Conservation (phyloP, 2,113 vertebrate species). For the Thomomys bottae region DNA sequence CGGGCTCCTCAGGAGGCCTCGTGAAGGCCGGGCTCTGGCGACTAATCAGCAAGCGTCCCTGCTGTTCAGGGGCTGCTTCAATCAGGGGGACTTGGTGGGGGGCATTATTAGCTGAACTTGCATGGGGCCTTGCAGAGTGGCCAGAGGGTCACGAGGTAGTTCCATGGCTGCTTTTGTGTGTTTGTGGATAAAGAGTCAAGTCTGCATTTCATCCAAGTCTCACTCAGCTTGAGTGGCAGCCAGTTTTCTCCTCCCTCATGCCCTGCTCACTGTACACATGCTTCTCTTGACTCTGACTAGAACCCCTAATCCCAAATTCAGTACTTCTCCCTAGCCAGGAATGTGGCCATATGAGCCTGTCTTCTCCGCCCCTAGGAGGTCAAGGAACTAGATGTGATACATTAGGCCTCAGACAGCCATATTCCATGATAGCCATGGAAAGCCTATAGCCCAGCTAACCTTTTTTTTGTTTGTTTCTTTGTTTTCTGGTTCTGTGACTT, state of each 20-base stretch:
- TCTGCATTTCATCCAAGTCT: neutral
- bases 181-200: neutral
- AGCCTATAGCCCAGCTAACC: accelerated
- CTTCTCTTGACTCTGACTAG: neutral
- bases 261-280: neutral
- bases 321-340: neutral
- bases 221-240: neutral
- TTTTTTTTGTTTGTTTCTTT: neutral
- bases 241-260: neutral
- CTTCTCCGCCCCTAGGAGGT: neutral
- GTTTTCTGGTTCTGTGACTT: neutral
- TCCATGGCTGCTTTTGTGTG: neutral
- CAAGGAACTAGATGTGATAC: neutral
- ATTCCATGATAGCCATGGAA: neutral
- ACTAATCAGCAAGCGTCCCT: conserved; percentile 58
- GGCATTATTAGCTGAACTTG: neutral
- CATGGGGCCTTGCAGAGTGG: neutral
- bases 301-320: neutral
- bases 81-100: conserved; percentile 13
- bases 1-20: neutral
- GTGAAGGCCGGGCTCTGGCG: conserved; percentile 23
- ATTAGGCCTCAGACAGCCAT: no score
- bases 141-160: neutral
- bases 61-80: conserved; percentile 54
- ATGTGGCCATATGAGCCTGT: neutral